Evolutionary conservation across 2,888 invertebrate genomes (phyloP).

Genomic region (Uropetala carovei): DNA sequence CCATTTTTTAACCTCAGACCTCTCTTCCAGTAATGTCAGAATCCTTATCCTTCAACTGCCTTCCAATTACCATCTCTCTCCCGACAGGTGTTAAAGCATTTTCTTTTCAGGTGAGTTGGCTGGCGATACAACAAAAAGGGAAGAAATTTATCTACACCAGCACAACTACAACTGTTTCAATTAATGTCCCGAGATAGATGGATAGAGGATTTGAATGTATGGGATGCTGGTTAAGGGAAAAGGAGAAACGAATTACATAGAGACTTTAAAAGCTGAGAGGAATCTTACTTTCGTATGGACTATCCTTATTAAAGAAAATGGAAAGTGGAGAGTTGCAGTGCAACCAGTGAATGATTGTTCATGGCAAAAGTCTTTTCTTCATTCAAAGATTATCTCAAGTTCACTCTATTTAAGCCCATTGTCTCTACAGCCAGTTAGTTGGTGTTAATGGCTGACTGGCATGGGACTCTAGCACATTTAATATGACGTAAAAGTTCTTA

Average conservation of each 20-base stretch:
- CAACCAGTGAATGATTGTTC: not conserved
- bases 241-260: conserved; percentile 46
- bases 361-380: conserved; percentile 31
- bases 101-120: conserved; percentile 64
- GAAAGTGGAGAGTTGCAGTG: conserved; percentile 33
- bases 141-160: conserved; percentile 30
- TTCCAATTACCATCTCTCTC: conserved; percentile 45
- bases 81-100: conserved; percentile 62
- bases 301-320: not conserved
- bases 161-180: conserved; percentile 53
- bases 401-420: not conserved
- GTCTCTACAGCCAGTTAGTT: not conserved
- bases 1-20: conserved; percentile 37
- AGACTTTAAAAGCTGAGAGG: conserved; percentile 37
- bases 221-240: conserved; percentile 60
- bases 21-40: conserved; percentile 47
- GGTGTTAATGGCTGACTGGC: not conserved
- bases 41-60: conserved; percentile 61
- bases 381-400: not conserved
- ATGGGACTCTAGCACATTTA: not conserved
- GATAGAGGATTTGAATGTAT: conserved; percentile 56
- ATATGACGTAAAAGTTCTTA: conserved; percentile 14
- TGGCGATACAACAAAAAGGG: conserved; percentile 60
- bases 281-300: conserved; percentile 16
- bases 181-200: conserved; percentile 49